Evolutionary conservation across 2,888 invertebrate genomes (phyloP), one percentile per base, ranked within the genome.

Genomic region (Deroplatys truncata): DNA sequence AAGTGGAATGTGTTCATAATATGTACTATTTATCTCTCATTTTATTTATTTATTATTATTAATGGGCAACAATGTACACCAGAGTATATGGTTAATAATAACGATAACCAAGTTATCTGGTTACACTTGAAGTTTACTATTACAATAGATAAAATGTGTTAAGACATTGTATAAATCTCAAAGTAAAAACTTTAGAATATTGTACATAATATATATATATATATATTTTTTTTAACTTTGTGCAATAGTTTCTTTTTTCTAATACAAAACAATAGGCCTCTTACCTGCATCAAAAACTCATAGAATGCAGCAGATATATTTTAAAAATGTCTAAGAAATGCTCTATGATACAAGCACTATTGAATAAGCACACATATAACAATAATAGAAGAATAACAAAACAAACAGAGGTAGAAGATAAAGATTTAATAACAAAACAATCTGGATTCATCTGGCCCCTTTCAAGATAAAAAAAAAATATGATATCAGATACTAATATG

Each of bases 141-240:
- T 43, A 89, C 82, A 83, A 84, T 87, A 84, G 56, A 84, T 89
- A 86, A 89, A 89, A 89, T 84, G 56, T 86, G 49, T 84, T 84
- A 83, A 84, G 86, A 89, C 84, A 84, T 84, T 83, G 83, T 88
- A 90, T 85, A 90, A 90, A 89, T 89, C 87, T 89, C 86, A 87
- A 87, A 90, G 89, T 90, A 90, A 90, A 90, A 90, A 90, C 89
- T 90, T 90, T 90, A 90, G 90, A 90, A 90, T 90, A 90, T 90
- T 90, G 90, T 90, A 90, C 90, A 90, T n/a, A n/a, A n/a, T n/a
- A n/a, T n/a, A n/a, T n/a, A n/a, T n/a, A n/a, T n/a, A n/a, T 90
- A 90, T 88, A 86, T 89, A 86, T 90, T 89, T 90, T 89, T 86
- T 89, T 88, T 89, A 89, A 90, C 84, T 89, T 88, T 89, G 90